A percentile compares a stretch with the other conserved stretches of the same genome.
phyloP scores from a whole-genome alignment of 2,113 vertebrate genomes.

The Loxodonta africana region DNA sequence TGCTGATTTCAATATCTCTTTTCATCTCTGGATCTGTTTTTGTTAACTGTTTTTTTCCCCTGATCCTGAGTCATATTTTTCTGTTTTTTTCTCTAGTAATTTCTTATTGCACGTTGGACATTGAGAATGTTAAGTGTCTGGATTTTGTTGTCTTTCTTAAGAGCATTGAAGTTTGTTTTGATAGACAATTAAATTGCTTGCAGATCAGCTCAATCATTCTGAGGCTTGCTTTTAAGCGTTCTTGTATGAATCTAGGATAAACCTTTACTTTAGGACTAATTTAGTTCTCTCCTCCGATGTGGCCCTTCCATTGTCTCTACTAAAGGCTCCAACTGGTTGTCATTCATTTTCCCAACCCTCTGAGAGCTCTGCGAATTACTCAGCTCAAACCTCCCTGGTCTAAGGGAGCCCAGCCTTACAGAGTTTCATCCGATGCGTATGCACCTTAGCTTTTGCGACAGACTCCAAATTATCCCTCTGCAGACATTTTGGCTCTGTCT shows the following conservation, averaged over 20 bases:
- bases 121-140: neutral
- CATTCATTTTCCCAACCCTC: neutral
- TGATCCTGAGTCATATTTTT: neutral
- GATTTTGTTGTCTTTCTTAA: neutral
- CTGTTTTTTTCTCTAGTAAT: slow-evolving; percentile 5
- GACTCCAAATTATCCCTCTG: neutral
- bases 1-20: neutral
- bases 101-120: neutral
- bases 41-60: neutral
- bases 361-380: neutral
- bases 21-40: slow-evolving; percentile 28
- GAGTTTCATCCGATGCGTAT: neutral
- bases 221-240: neutral
- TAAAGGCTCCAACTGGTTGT: neutral
- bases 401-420: neutral
- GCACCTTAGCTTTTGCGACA: neutral
- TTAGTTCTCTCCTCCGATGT: neutral
- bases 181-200: neutral
- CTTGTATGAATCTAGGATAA: neutral
- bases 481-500: neutral
- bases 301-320: neutral
- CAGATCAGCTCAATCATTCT: neutral
- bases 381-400: neutral
- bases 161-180: slow-evolving; percentile 26
- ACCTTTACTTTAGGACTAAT: neutral